phyloP scores from a whole-genome alignment of 2,888 invertebrate species.

The Phaedon cochleariae region DNA sequence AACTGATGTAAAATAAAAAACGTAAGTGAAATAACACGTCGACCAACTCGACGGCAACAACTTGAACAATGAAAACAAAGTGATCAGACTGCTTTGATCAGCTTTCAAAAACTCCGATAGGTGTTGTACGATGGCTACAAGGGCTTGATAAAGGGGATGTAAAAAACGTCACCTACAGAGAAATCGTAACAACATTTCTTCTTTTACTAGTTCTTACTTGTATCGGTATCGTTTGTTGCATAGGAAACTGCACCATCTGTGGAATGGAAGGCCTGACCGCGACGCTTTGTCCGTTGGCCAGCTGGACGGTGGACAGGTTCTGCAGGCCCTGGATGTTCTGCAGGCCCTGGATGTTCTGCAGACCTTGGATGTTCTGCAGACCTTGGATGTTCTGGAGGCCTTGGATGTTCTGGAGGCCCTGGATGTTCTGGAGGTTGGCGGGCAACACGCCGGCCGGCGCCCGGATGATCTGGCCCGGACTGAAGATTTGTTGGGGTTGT shows the following conservation, averaged over 20 bases:
- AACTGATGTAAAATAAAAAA: too few relatives aligned
- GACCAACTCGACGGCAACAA: too few relatives aligned
- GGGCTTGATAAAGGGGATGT: too few relatives aligned
- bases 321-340: conserved; percentile 73
- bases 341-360: conserved; percentile 69
- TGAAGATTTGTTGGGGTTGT: conserved; percentile 66
- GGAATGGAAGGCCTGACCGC: conserved; percentile 68
- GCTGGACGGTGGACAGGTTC: conserved; percentile 67
- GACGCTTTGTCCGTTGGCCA: conserved; percentile 77
- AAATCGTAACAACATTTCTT: too few relatives aligned
- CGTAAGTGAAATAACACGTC: too few relatives aligned
- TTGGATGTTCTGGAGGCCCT: conserved; percentile 69
- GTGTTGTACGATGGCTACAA: too few relatives aligned
- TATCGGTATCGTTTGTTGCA: conserved; percentile 85
- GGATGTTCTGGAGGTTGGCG: conserved; percentile 76
- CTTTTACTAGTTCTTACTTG: conserved; percentile 69
- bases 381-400: conserved; percentile 66
- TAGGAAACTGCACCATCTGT: conserved; percentile 69
- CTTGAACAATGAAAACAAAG: too few relatives aligned
- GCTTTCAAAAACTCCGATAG: too few relatives aligned
- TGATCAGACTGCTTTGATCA: too few relatives aligned
- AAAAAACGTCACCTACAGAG: too few relatives aligned
- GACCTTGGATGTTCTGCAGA: conserved; percentile 72
- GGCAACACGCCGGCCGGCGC: conserved; percentile 74
- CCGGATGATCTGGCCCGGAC: conserved; percentile 79